Percentiles rank a stretch among this genome's conserved stretches.
Evolutionary conservation across 1,140 invertebrate genomes (phyloP).

Genomic region (Macrocentrus cingulum): DNA sequence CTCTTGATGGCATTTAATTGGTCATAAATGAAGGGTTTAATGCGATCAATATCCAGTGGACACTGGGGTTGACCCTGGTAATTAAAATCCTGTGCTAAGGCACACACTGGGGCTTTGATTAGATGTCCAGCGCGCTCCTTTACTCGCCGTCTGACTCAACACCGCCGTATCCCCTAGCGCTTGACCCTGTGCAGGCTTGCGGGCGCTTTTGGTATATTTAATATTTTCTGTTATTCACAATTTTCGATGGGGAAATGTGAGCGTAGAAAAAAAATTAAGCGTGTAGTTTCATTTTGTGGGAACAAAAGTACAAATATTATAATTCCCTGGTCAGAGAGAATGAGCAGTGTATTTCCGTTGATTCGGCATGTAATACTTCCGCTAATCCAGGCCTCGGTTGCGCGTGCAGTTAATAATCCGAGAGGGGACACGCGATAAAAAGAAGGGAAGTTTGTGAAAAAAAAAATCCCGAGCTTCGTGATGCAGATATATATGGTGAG

Average conservation of each 20-base stretch:
- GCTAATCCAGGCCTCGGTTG: constrained; percentile 26
- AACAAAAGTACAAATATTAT: constrained; percentile 18
- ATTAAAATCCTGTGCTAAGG: constrained; percentile 53
- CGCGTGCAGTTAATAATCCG: constrained; percentile 34
- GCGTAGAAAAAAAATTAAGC: constrained; percentile 1
- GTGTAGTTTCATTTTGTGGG: neutral
- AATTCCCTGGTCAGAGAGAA: neutral
- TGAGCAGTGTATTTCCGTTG: constrained; percentile 25
- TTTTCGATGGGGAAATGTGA: neutral
- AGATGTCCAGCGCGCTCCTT: constrained; percentile 31
- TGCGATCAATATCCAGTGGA: constrained; percentile 24
- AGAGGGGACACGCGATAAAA: constrained; percentile 30
- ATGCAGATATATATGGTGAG: neutral
- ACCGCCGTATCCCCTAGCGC: neutral
- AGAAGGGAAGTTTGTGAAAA: constrained; percentile 26
- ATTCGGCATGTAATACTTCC: constrained; percentile 24
- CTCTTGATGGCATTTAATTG: constrained; percentile 12
- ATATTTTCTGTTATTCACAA: too few species aligned
- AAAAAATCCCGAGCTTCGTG: constrained; percentile 6
- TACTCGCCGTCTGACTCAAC: constrained; percentile 34
- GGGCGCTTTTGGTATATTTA: too few species aligned
- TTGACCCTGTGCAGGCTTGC: neutral
- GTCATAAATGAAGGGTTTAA: constrained; percentile 40
- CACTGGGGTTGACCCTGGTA: constrained; percentile 41
- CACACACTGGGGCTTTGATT: constrained; percentile 45